Percentiles rank a stretch among this genome's conserved stretches.
These are phyloP conservation scores for Morus bassanus DNA, from an alignment of 2,797 vertebrate genomes.

Conservation along the genomic window DNA sequence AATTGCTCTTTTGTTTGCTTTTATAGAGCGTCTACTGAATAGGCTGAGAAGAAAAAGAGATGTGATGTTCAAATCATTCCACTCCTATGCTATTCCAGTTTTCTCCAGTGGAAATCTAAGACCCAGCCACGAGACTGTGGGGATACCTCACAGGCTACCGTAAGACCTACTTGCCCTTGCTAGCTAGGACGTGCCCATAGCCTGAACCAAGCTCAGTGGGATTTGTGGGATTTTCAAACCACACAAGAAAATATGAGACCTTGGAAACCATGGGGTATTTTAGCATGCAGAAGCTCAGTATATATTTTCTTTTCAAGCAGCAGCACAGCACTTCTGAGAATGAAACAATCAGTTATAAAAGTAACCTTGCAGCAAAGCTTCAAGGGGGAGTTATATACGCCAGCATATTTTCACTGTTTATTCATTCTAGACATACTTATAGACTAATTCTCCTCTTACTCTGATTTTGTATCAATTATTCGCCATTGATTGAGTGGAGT, in stretches of 20 bases:
- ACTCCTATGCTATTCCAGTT: background rate
- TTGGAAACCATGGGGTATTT: background rate
- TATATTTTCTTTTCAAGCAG: constrained; percentile 31
- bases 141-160: background rate
- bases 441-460: constrained; percentile 67
- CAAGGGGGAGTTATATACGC: constrained; percentile 60
- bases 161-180: background rate
- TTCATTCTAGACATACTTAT: constrained; percentile 67
- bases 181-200: background rate
- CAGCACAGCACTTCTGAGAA: constrained; percentile 31
- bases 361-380: constrained; percentile 65
- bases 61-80: background rate
- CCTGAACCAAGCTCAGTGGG: background rate
- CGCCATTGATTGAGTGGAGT: constrained; percentile 65
- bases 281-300: constrained; percentile 21
- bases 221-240: background rate
- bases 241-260: background rate
- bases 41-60: background rate
- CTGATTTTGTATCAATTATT: constrained; percentile 69
- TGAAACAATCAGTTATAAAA: constrained; percentile 64
- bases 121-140: background rate
- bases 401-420: constrained; percentile 57
- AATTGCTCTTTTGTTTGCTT: background rate
- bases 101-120: background rate
- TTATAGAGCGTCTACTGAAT: background rate